A percentile compares a stretch with the other conserved stretches of the same genome.
phyloP scores from a whole-genome alignment of 2,888 invertebrate species.

The Alviniconcha strummeri region DNA sequence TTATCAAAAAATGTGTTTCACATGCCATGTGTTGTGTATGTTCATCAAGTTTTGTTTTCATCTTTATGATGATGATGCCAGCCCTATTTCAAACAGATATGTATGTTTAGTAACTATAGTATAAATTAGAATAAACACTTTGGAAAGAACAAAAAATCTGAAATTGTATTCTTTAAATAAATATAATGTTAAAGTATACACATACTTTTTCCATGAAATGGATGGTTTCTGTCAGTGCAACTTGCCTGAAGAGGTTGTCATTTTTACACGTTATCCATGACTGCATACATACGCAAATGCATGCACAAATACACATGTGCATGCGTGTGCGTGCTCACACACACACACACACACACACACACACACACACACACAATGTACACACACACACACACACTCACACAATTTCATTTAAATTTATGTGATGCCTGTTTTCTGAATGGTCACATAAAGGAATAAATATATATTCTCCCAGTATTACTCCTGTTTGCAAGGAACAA shows the following conservation, averaged over 20 bases:
- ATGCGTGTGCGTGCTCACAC: not conserved
- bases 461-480: too few relatives aligned
- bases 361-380: conserved; percentile 12
- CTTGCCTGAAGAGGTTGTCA: too few relatives aligned
- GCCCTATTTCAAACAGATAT: not conserved
- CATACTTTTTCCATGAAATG: too few relatives aligned
- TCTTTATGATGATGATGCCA: not conserved
- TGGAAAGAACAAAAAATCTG: too few relatives aligned
- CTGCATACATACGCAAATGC: not conserved
- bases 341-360: conserved; percentile 9
- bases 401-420: not conserved
- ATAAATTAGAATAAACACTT: not conserved
- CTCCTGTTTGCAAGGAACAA: too few relatives aligned
- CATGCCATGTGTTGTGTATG: too few relatives aligned
- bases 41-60: not conserved
- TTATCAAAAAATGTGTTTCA: too few relatives aligned
- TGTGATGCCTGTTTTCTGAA: too few relatives aligned
- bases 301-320: too few relatives aligned
- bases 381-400: conserved; percentile 12
- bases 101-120: not conserved
- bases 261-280: not conserved
- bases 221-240: too few relatives aligned
- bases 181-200: not conserved
- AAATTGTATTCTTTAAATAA: not conserved
- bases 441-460: too few relatives aligned